Conservation (phyloP, 2,797 vertebrate genomes). For the Triplophysa bombifrons region DNA sequence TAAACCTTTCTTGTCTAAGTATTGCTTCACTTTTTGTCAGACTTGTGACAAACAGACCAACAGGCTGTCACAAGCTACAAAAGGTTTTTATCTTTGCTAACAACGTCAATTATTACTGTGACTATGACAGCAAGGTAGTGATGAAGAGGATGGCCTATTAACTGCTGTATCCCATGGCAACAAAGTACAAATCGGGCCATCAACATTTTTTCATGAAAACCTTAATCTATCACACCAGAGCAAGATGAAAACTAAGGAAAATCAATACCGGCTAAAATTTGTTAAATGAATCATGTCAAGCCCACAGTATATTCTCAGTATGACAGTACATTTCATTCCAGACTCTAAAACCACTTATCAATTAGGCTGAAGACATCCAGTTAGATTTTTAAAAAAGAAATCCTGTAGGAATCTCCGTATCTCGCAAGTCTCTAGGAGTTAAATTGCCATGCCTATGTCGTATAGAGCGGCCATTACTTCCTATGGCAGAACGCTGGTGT, state of each 20-base stretch:
- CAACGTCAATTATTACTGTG: slow-evolving; percentile 24
- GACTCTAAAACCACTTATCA: not conserved
- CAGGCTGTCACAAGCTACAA: slow-evolving; percentile 14
- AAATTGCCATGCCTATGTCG: not conserved
- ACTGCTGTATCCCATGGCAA: slow-evolving; percentile 35
- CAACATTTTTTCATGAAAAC: not conserved
- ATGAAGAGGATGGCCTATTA: slow-evolving; percentile 14
- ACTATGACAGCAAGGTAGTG: slow-evolving; percentile 5
- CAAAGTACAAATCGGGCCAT: not conserved
- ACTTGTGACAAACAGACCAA: not conserved
- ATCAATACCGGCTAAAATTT: not conserved
- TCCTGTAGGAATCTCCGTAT: not conserved
- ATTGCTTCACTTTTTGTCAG: not conserved
- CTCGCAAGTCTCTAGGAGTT: not conserved
- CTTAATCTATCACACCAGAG: not conserved
- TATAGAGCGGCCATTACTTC: not conserved
- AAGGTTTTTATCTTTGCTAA: slow-evolving; percentile 9
- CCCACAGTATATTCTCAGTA: not conserved
- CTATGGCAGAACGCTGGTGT: not conserved
- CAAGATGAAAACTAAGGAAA: not conserved
- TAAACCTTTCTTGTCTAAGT: not conserved
- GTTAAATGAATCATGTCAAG: not conserved
- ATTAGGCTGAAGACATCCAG: not conserved
- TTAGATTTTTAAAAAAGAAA: not conserved
- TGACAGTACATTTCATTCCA: slow-evolving; percentile 2